Evolutionary conservation across 2,797 vertebrate species (phyloP).

Genomic region (Podarcis siculus): DNA sequence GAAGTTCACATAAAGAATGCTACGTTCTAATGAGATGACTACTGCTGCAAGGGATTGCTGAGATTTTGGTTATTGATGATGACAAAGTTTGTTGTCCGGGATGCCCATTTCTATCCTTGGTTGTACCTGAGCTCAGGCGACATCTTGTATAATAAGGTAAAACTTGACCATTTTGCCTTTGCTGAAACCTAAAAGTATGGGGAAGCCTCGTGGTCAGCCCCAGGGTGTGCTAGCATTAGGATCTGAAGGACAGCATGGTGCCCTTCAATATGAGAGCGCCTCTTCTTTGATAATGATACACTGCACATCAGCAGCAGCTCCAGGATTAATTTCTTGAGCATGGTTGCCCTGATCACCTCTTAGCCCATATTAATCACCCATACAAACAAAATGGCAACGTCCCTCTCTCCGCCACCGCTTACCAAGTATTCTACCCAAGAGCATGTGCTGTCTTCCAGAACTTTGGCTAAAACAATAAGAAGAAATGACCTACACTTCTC

Average conservation of each 20-base stretch:
- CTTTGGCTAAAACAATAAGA: constrained; percentile 76
- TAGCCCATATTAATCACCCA: background rate
- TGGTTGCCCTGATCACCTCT: background rate
- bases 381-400: background rate
- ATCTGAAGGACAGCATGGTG: background rate
- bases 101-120: background rate
- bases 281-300: background rate
- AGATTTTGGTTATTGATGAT: background rate
- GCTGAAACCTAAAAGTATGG: background rate
- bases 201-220: too few relatives aligned
- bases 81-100: background rate
- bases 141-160: background rate
- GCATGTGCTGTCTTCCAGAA: constrained; percentile 56
- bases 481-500: constrained; percentile 83
- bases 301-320: background rate
- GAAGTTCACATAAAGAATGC: background rate
- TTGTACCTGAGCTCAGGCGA: background rate
- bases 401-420: background rate
- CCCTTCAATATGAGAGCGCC: background rate
- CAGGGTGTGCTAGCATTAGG: background rate
- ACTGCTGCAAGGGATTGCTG: background rate
- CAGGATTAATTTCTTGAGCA: background rate
- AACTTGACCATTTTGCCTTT: background rate
- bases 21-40: background rate
- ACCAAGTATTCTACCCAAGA: constrained; percentile 39